Evolutionary conservation across 2,888 invertebrate species (phyloP).

Genomic region (Choreutis nemorana): DNA sequence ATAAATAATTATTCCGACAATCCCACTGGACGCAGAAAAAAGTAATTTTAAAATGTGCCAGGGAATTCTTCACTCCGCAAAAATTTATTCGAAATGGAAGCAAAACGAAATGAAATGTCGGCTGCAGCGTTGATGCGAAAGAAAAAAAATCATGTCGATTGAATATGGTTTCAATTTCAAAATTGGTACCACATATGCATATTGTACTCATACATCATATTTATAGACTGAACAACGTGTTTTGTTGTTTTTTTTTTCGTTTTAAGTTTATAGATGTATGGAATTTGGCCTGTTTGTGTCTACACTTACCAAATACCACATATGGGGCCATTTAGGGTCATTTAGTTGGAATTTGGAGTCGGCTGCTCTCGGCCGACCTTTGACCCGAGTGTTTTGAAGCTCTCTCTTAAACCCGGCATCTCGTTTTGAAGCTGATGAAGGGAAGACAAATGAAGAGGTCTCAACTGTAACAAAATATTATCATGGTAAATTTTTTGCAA

Average conservation of each 20-base stretch:
- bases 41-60: no score
- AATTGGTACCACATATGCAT: slow-evolving; percentile 1
- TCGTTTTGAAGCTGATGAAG: slow-evolving; percentile 41
- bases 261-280: no score
- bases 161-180: slow-evolving; percentile 4
- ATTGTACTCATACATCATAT: no score
- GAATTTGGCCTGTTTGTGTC: no score
- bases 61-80: no score
- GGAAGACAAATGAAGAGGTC: slow-evolving; percentile 28
- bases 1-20: no score
- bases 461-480: slow-evolving; percentile 30
- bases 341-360: slow-evolving; percentile 68
- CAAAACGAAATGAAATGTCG: slow-evolving; percentile 20
- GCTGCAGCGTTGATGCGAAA: slow-evolving; percentile 12
- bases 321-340: slow-evolving; percentile 92
- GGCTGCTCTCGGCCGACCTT: slow-evolving; percentile 66
- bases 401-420: slow-evolving; percentile 39
- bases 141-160: slow-evolving; percentile 2
- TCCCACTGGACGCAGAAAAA: no score
- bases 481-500: no score
- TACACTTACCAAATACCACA: slow-evolving; percentile 96
- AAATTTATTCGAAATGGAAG: slow-evolving; percentile 16
- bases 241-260: no score
- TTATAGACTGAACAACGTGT: no score
- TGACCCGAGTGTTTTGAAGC: slow-evolving; percentile 77